phyloP scores from a whole-genome alignment of 1,140 invertebrate species.

The Lordiphosa collinella region DNA sequence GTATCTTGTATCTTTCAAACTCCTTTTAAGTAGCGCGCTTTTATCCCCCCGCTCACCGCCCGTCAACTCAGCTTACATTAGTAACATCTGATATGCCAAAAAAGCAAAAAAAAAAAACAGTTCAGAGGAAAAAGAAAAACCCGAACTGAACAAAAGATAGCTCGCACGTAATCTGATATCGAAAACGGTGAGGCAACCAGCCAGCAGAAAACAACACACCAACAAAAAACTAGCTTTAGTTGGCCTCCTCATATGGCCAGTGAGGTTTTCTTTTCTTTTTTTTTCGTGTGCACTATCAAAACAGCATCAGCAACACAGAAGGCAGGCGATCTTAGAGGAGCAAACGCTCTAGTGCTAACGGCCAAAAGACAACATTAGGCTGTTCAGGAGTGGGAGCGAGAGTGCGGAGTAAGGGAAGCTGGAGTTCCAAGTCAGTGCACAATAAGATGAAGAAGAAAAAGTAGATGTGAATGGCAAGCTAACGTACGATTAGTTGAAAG shows the following conservation, averaged over 20 bases:
- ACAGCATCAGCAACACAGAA: constrained; percentile 30
- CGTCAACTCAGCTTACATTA: constrained; percentile 35
- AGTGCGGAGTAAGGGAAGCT: constrained; percentile 7
- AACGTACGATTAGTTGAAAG: too few species aligned
- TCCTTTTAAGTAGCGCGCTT: constrained; percentile 46
- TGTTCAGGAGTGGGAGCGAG: background rate
- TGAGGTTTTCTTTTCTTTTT: constrained; percentile 19
- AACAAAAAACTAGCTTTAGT: constrained; percentile 20
- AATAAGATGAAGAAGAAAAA: background rate
- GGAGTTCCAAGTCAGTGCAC: constrained; percentile 48
- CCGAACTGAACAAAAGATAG: constrained; percentile 37
- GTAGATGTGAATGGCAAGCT: too few species aligned
- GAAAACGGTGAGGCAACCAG: constrained; percentile 45
- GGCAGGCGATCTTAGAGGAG: constrained; percentile 7
- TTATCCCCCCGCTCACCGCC: background rate
- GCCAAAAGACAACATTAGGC: background rate
- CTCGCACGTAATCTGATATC: constrained; percentile 70
- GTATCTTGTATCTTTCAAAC: constrained; percentile 27
- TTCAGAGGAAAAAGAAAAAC: constrained; percentile 2
- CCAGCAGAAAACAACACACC: constrained; percentile 23
- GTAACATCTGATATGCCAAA: constrained; percentile 48
- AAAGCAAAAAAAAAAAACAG: constrained; percentile 14
- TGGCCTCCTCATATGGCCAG: constrained; percentile 52
- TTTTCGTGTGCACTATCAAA: constrained; percentile 36
- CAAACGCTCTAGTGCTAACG: constrained; percentile 7